A percentile compares a stretch with the other conserved stretches of the same genome.
Conservation (phyloP, 2,888 invertebrate genomes). For the Luperina nickerlii region DNA sequence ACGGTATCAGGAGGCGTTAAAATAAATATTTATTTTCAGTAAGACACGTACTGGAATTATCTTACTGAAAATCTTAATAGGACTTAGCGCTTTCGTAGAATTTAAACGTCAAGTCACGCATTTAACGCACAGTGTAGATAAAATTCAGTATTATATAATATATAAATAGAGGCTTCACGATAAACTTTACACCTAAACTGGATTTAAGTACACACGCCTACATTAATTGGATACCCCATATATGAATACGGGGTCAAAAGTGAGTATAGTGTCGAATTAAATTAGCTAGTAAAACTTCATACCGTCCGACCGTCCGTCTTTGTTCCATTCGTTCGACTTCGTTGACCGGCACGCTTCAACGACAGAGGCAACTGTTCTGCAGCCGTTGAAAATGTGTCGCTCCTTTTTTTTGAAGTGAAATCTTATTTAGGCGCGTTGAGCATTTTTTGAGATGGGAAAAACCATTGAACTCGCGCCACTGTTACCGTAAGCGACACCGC, state of each 20-base stretch:
- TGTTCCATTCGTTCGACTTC: too few species aligned
- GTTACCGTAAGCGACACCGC: too few species aligned
- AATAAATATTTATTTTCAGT: constrained; percentile 10
- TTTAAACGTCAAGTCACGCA: neutral
- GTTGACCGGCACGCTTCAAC: too few species aligned
- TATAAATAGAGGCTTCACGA: neutral
- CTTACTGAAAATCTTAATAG: constrained; percentile 12
- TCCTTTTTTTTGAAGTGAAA: too few species aligned
- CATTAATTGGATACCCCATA: neutral
- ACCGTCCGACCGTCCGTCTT: too few species aligned
- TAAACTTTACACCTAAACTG: neutral
- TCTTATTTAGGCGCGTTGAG: too few species aligned
- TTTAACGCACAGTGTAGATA: constrained; percentile 3
- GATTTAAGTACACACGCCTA: neutral
- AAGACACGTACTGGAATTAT: neutral
- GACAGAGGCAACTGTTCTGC: too few species aligned
- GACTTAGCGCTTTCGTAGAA: neutral
- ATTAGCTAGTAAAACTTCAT: too few species aligned
- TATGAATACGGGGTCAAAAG: too few species aligned
- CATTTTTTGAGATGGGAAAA: too few species aligned
- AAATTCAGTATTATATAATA: neutral
- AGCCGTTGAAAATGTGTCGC: too few species aligned
- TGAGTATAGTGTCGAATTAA: neutral
- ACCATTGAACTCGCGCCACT: too few species aligned
- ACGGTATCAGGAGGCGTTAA: neutral